These are phyloP conservation scores for Odontomyia ornata DNA, from an alignment of 2,888 invertebrate species.

Conservation along the genomic window DNA sequence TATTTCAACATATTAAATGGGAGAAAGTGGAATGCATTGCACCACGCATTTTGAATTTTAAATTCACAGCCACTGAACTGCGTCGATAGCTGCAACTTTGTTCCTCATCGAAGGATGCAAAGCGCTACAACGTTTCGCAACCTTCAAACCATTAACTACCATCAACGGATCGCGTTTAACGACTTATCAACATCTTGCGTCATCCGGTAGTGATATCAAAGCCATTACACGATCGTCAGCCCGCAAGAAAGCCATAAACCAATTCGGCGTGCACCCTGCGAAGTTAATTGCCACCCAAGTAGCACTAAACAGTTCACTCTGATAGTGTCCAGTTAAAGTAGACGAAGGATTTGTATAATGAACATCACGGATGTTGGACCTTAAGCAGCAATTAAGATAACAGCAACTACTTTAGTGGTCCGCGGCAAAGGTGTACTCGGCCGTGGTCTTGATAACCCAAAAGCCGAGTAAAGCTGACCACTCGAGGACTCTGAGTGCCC, in stretches of 20 bases:
- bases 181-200: constrained; percentile 16
- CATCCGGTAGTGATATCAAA: constrained; percentile 21
- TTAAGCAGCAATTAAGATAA: constrained; percentile 45
- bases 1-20: no score
- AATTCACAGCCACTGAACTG: no score
- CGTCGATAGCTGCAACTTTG: no score
- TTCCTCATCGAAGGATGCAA: no score
- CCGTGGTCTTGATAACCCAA: constrained; percentile 22
- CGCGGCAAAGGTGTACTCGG: constrained; percentile 27
- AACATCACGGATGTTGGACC: constrained; percentile 42
- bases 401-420: constrained; percentile 27
- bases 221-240: constrained; percentile 38
- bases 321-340: constrained; percentile 42
- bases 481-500: not conserved
- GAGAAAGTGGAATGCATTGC: no score
- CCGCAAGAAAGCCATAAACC: constrained; percentile 4
- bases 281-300: constrained; percentile 43
- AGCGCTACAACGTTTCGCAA: not conserved
- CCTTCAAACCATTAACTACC: not conserved
- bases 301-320: constrained; percentile 40
- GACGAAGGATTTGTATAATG: constrained; percentile 41
- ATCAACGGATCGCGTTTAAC: not conserved
- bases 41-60: no score
- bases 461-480: not conserved
- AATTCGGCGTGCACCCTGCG: constrained; percentile 18